A percentile compares a stretch with the other conserved stretches of the same genome.
Evolutionary conservation across 2,888 invertebrate species (phyloP).

Genomic region (Subacronicta megacephala): DNA sequence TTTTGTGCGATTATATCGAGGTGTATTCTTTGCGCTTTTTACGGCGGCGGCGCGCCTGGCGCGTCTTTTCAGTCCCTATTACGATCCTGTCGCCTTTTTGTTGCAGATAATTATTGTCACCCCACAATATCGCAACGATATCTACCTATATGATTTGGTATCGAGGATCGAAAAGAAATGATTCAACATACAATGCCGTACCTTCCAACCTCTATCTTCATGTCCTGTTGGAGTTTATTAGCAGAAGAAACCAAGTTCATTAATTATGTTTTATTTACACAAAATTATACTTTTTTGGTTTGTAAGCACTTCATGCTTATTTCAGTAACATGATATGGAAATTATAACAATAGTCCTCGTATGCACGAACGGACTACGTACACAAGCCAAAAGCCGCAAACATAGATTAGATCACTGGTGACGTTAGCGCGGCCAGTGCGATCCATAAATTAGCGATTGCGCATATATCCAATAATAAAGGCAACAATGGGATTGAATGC

Average conservation of each 20-base stretch:
- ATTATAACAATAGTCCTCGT: constrained; percentile 30
- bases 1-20: constrained; percentile 90
- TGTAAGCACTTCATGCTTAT: constrained; percentile 22
- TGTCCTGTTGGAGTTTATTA: constrained; percentile 20
- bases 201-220: constrained; percentile 18
- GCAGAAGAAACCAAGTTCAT: constrained; percentile 20
- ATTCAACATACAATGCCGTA: constrained; percentile 27
- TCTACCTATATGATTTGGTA: constrained; percentile 35
- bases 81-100: constrained; percentile 85
- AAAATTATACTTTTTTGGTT: constrained; percentile 9
- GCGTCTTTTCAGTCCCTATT: constrained; percentile 83
- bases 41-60: constrained; percentile 80
- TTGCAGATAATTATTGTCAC: constrained; percentile 83
- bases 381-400: constrained; percentile 46
- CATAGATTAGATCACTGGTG: constrained; percentile 60
- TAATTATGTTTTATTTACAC: constrained; percentile 32
- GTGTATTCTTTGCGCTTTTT: constrained; percentile 90
- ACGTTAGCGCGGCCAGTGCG: constrained; percentile 70
- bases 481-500: constrained; percentile 89
- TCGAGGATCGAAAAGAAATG: constrained; percentile 30
- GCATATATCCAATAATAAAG: constrained; percentile 85
- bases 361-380: constrained; percentile 24
- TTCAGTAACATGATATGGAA: constrained; percentile 38
- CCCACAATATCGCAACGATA: constrained; percentile 67
- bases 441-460: constrained; percentile 88